These are phyloP conservation scores for Amitus sp. DNA, from an alignment of 2,888 invertebrate genomes.

Conservation along the genomic window DNA sequence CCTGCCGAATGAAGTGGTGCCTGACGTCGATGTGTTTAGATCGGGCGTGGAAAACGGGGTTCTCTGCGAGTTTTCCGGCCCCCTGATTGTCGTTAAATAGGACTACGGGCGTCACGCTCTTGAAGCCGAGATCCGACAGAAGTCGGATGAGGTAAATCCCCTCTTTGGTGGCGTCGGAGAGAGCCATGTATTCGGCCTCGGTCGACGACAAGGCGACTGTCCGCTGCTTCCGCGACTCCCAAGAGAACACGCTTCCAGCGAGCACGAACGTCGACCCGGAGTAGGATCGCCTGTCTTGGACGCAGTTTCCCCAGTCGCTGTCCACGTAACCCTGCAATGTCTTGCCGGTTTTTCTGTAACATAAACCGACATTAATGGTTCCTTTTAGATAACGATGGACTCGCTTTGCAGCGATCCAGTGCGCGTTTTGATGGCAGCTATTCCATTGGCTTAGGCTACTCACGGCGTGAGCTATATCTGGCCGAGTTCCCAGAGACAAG, in stretches of 20 bases:
- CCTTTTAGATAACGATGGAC: constrained; percentile 19
- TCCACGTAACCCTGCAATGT: constrained; percentile 13
- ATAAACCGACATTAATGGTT: neutral
- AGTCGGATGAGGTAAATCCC: constrained; percentile 15
- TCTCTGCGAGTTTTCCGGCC: constrained; percentile 22
- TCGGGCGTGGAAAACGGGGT: constrained; percentile 9
- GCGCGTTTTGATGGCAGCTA: constrained; percentile 17
- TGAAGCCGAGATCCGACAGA: constrained; percentile 13
- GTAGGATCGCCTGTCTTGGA: constrained; percentile 9
- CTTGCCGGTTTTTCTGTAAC: constrained; percentile 5
- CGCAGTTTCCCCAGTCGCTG: constrained; percentile 19
- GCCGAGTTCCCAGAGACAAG: constrained; percentile 33
- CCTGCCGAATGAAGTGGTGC: constrained; percentile 14
- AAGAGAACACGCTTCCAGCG: constrained; percentile 13
- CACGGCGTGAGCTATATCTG: constrained; percentile 42
- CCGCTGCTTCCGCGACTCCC: constrained; percentile 33
- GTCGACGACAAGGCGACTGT: constrained; percentile 21
- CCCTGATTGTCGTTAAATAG: constrained; percentile 28
- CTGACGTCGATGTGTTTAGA: constrained; percentile 13
- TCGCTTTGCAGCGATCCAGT: constrained; percentile 25
- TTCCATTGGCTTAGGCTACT: constrained; percentile 37
- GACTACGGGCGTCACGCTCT: neutral
- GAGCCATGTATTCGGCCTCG: constrained; percentile 28
- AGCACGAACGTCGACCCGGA: constrained; percentile 15
- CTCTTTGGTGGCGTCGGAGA: constrained; percentile 27